Base-by-base conservation (phyloP, 2,113 vertebrate genomes). In the Myrmophylax atrothorax region DNA sequence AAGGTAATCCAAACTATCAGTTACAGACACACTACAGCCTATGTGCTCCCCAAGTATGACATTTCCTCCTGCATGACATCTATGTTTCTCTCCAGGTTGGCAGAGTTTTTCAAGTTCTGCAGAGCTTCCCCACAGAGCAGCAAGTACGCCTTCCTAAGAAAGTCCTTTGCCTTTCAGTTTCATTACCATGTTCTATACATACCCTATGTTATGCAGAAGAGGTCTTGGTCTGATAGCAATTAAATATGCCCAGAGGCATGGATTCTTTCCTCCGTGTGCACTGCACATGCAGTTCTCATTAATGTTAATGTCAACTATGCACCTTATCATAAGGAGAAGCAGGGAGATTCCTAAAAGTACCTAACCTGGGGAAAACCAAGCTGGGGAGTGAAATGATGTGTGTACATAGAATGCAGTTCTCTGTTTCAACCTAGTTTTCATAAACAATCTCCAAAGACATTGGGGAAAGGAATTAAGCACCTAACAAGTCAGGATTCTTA, bases 231-330 rank as follows among this genome's bases (percentile, higher is more conserved):
- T 89, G 88, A 84, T 72, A 90, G 83, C 76, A 95, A 91, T 95
- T 93, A 95, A 89, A 84, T 46, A 69, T n/a, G 69, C 80, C 91
- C 73, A 92, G 90, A 93, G 94, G 93, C 84, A 63, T 16, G 59
- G 53, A 78, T 55, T 68, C 31, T 63, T 42, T 70, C 73, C 75
- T 87, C 35, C 29, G 24, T 90, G 76, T 4, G 14, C 53, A 40
- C 76, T n/a, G 14, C 53, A 40, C 76, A 35, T 23, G 40, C 83
- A 53, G 42, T 52, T 88, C 79, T 92, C 69, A 72, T 90, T 90
- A 93, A 81, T 76, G 66, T 40, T 94, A 80, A 90, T 92, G 84
- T 18, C 5, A 15, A n/a, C 75, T 79, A 15, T 28, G 40, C 44
- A 87, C 50, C 58, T 91, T 91, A 66, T 70, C 69, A 55, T 56